Conservation (phyloP, 1,140 invertebrate genomes). For the Arion vulgaris region DNA sequence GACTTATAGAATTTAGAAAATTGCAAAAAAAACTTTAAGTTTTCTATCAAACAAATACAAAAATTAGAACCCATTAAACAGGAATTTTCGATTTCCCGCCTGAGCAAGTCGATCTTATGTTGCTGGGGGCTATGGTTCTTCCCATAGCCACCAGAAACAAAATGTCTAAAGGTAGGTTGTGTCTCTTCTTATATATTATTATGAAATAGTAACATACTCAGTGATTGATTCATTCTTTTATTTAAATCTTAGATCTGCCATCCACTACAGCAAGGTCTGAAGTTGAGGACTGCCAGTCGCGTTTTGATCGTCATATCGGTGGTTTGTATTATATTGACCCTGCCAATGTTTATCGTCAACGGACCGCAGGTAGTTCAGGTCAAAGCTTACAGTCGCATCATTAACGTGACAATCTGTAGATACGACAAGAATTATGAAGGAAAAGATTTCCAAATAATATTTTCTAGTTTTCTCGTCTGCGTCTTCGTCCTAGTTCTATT, state of each 20-base stretch:
- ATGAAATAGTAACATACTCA: too few relatives aligned
- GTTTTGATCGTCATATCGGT: not conserved
- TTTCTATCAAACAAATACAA: too few relatives aligned
- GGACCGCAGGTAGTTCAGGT: not conserved
- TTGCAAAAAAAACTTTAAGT: too few relatives aligned
- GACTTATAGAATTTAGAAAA: too few relatives aligned
- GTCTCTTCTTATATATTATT: too few relatives aligned
- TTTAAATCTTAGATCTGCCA: constrained; percentile 19
- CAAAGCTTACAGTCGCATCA: not conserved
- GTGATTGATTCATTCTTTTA: too few relatives aligned
- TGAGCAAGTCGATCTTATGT: too few relatives aligned
- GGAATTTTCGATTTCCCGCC: too few relatives aligned
- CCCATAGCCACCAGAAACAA: too few relatives aligned
- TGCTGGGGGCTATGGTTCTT: too few relatives aligned
- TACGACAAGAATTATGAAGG: constrained; percentile 10
- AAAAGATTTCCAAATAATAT: not conserved
- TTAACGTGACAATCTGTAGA: constrained; percentile 21
- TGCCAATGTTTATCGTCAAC: not conserved
- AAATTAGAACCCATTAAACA: too few relatives aligned
- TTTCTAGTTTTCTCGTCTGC: not conserved
- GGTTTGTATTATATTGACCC: not conserved
- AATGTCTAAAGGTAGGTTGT: too few relatives aligned
- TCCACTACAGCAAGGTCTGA: not conserved
- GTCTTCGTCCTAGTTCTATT: not conserved
- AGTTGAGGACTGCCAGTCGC: not conserved